Percentiles rank a stretch among this genome's conserved stretches.
Conservation (phyloP, 2,888 invertebrate species). For the Lysandra coridon region DNA sequence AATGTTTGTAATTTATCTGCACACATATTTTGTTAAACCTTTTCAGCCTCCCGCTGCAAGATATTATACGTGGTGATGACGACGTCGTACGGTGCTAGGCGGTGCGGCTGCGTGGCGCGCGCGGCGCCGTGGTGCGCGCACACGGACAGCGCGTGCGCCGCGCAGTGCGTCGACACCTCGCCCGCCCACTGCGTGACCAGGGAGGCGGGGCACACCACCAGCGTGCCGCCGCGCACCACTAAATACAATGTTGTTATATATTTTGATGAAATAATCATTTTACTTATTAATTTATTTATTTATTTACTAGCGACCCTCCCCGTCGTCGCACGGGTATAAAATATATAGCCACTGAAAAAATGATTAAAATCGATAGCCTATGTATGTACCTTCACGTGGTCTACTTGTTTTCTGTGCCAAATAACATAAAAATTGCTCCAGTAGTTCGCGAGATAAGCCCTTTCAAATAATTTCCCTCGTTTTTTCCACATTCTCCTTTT, state of each 20-base stretch:
- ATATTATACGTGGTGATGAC: conserved; percentile 95
- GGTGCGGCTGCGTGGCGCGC: conserved; percentile 82
- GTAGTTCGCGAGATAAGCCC: too few species aligned
- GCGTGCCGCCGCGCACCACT: conserved; percentile 84
- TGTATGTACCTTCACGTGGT: too few species aligned
- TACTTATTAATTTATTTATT: too few species aligned
- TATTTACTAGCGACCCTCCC: too few species aligned
- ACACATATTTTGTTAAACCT: conserved; percentile 48
- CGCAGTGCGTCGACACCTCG: conserved; percentile 85
- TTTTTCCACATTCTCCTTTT: too few species aligned
- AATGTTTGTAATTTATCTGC: background rate
- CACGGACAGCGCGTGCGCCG: conserved; percentile 81
- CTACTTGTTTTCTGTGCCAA: too few species aligned
- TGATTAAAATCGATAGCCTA: too few species aligned
- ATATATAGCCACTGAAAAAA: too few species aligned
- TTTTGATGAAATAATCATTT: too few species aligned
- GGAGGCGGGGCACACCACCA: conserved; percentile 96
- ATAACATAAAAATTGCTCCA: too few species aligned
- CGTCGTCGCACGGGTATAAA: too few species aligned
- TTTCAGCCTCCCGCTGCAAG: conserved; percentile 81
- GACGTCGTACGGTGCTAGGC: conserved; percentile 86
- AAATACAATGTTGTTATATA: background rate
- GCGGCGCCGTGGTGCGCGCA: conserved; percentile 90
- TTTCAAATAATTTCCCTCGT: too few species aligned
- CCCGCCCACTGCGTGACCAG: conserved; percentile 94